A percentile compares a stretch with the other conserved stretches of the same genome.
These are phyloP conservation scores for Cyclopterus lumpus DNA, from an alignment of 2,797 vertebrate species.

Conservation along the genomic window DNA sequence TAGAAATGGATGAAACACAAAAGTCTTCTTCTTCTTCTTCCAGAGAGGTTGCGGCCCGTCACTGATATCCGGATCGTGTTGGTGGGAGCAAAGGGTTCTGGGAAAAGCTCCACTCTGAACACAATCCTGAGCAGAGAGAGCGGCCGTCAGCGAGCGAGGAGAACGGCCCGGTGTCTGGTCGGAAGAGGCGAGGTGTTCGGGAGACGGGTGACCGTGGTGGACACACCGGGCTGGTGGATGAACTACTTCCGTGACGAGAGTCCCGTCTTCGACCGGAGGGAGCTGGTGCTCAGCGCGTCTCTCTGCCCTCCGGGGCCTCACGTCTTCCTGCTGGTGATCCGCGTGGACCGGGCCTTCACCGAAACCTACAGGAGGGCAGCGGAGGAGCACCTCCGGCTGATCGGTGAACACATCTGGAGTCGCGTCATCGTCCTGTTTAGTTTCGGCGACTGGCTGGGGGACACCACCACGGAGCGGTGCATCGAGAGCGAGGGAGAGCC, in stretches of 20 bases:
- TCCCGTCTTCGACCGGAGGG: slow-evolving; percentile 66
- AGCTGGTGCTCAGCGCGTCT: slow-evolving; percentile 68
- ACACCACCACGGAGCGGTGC: slow-evolving; percentile 63
- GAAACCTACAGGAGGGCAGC: slow-evolving; percentile 67
- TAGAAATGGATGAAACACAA: not conserved
- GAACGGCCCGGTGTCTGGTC: slow-evolving; percentile 55
- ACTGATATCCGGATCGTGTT: slow-evolving; percentile 70
- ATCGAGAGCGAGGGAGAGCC: slow-evolving; percentile 77
- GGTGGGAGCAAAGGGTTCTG: slow-evolving; percentile 75
- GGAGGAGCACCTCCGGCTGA: slow-evolving; percentile 73
- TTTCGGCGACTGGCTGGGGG: slow-evolving; percentile 78
- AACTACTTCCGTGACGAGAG: slow-evolving; percentile 72
- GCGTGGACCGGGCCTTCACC: slow-evolving; percentile 76
- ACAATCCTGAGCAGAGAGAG: slow-evolving; percentile 64
- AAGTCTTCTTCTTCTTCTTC: not conserved
- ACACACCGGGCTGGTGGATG: slow-evolving; percentile 82
- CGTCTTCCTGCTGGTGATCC: slow-evolving; percentile 80
- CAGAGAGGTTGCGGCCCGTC: slow-evolving; percentile 56
- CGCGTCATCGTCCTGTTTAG: slow-evolving; percentile 74
- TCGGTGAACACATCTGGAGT: slow-evolving; percentile 65
- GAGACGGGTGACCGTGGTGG: slow-evolving; percentile 71
- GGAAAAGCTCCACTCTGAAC: slow-evolving; percentile 72
- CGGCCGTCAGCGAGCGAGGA: not conserved
- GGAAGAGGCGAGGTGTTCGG: slow-evolving; percentile 56
- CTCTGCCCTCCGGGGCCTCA: slow-evolving; percentile 83